phyloP scores from a whole-genome alignment of 2,113 vertebrate genomes.

The Rhinopomastus cyanomelas region DNA sequence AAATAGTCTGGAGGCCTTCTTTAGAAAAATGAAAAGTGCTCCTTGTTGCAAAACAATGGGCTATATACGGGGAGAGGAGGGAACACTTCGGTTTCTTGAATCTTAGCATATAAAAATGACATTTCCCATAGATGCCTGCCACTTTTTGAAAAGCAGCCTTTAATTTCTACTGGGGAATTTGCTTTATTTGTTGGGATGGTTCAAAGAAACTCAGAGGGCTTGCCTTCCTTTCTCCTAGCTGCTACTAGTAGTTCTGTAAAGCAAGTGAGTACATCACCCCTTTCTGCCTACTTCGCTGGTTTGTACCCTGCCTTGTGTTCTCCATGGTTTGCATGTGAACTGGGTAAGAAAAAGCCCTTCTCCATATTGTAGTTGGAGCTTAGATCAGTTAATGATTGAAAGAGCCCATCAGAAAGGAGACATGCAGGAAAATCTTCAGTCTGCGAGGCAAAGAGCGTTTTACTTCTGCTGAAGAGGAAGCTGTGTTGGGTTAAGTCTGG shows the following conservation, averaged over 20 bases:
- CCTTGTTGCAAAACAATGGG: constrained; percentile 56
- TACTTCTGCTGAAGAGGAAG: neutral
- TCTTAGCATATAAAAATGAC: neutral
- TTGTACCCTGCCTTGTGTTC: neutral
- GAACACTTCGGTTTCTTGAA: neutral
- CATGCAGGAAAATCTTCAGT: neutral
- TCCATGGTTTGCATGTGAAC: neutral
- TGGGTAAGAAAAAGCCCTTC: neutral
- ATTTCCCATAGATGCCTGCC: neutral
- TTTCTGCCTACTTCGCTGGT: neutral
- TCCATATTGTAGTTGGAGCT: neutral
- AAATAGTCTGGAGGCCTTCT: constrained; percentile 53
- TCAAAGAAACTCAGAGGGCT: neutral
- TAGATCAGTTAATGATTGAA: neutral
- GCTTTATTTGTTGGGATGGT: neutral
- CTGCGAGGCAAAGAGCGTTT: neutral
- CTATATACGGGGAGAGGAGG: neutral
- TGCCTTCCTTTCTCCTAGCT: neutral
- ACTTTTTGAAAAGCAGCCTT: neutral
- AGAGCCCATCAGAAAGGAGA: neutral
- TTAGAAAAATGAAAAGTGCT: constrained; percentile 52
- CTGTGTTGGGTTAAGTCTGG: neutral
- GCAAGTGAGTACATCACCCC: neutral
- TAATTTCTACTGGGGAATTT: neutral
- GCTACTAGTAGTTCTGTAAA: neutral